phyloP scores from a whole-genome alignment of 2,113 vertebrate species.

The Sarotherodon lohbergeri region DNA sequence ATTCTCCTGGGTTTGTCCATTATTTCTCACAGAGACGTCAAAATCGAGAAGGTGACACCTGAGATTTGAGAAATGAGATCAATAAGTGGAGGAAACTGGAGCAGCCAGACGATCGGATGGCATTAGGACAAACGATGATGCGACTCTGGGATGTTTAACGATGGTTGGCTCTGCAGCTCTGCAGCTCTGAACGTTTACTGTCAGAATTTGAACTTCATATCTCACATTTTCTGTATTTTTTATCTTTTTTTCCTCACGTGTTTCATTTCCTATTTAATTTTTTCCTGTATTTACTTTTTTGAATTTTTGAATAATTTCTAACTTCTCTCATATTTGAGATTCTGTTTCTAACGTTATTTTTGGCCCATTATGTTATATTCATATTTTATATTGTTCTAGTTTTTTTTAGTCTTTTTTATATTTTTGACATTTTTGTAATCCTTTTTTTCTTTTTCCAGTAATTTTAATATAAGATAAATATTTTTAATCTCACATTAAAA shows the following conservation, averaged over 20 bases:
- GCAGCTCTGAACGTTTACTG: neutral
- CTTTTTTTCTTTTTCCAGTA: neutral
- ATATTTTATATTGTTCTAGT: neutral
- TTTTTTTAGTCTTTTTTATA: no score
- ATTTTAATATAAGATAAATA: neutral
- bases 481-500: neutral
- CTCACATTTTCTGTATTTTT: neutral
- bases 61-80: neutral
- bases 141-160: accelerated
- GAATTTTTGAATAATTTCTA: neutral
- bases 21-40: neutral
- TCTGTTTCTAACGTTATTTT: neutral
- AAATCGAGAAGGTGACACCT: neutral
- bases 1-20: neutral
- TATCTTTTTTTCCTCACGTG: neutral
- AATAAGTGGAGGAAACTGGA: neutral
- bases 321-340: neutral
- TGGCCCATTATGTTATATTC: neutral
- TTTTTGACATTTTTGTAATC: neutral
- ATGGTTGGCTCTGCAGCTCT: neutral
- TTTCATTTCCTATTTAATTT: neutral
- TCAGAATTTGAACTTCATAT: neutral
- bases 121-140: neutral
- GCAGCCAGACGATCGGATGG: neutral
- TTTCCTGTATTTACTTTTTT: neutral